Evolutionary conservation across 2,797 vertebrate genomes (phyloP), one percentile per base, ranked within the genome.

Genomic region (Gymnoscopelus braueri): DNA sequence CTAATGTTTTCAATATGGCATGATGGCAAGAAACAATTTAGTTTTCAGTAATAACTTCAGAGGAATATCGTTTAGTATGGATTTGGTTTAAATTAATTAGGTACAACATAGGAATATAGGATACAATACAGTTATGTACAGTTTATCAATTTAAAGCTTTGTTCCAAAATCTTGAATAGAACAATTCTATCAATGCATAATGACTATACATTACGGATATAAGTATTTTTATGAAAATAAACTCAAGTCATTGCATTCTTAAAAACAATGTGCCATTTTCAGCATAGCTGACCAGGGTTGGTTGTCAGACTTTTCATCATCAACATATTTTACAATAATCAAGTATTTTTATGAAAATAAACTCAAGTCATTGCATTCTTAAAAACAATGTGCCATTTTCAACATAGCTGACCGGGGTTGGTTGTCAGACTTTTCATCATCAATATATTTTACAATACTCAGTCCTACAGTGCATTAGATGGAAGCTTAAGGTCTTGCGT

Each of bases 151-250:
- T 59, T 59, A 15, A 59, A 59, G 56, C 56, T 59, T 59, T 59
- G 14, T 35, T 35, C 13, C 29, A 11, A 32, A 59, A 59, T 59
- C 3, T 7, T 8, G 10, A 56, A 29, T 14, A 26, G 24, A 56
- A 56, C 11, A 56, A 29, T 7, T 56, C 0, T 52, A 64, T 35
- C 35, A 57, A 69, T 64, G 3, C 32, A 69, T 15, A 65, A 58
- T 68, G 1, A 26, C n/a, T 57, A 63, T 52, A 65, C 3, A 48
- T 39, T 7, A 35, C 32, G 32, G 4, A 39, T 32, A 32, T 5
- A 32, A 32, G 32, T 6, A 35, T 35, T 35, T 6, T 6, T 35
- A 35, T 6, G 32, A 29, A 29, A 13, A 58, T 14, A 32, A 58
- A 14, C 5, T 64, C 13, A 70, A 58, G 48, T 29, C 4, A n/a